Evolutionary conservation across 2,888 invertebrate species (phyloP), one percentile per base, ranked within the genome.

Genomic region (Meiosimyza decipiens): DNA sequence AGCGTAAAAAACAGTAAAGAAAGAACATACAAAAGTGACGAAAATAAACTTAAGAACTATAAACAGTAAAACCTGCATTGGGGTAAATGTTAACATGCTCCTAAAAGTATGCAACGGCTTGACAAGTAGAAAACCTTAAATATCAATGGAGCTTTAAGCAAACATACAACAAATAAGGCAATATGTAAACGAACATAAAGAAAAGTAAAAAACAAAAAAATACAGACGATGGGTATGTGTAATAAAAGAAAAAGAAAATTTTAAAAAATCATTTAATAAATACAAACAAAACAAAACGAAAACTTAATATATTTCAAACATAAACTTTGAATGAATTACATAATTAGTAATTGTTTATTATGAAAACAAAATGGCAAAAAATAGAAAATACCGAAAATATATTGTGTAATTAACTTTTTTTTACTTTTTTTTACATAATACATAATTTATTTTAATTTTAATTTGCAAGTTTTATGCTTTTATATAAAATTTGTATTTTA

Each of bases 161-260:
- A 28, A 28, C 9, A 7, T 9, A 40, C 9, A 55, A 73, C 18
- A 69, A n/a, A 57, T 22, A 22, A 13, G 18, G 28, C 57, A 22
- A 18, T 16, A 54, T 16, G 2, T 57, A 28, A 13, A 57, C 18
- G 16, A 57, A 18, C n/a, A 62, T 72, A 75, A 62, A 70, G 18
- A 71, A 66, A 74, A 72, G 66, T 50, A 73, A 73, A 63, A 73
- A 73, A 63, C 13, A 62, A 68, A 62, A 74, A 64, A 59, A 72
- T 72, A 67, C 51, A 63, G 73, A 75, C 65, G 51, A 67, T 57
- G 65, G 73, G 73, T 71, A 72, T 74, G 74, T 73, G 75, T 77
- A 71, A 63, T 71, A 71, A 54, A 69, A 74, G 18, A 70, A 60
- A 55, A 71, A 72, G 22, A 40, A 54, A 62, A 52, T 40, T 7